These are phyloP conservation scores for Acleris literana DNA, from an alignment of 2,888 invertebrate species.

Conservation along the genomic window DNA sequence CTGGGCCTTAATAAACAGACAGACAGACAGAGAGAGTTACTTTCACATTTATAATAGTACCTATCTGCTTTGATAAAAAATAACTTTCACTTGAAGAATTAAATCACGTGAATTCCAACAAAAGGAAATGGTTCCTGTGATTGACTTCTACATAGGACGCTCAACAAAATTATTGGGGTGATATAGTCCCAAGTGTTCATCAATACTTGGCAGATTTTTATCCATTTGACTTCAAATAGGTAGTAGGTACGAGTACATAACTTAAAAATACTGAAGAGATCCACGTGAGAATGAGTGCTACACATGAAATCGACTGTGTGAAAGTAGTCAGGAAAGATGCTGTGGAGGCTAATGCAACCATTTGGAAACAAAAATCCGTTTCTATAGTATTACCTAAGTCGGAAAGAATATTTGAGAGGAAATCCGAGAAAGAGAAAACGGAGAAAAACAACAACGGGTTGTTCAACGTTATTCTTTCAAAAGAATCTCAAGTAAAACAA, in stretches of 20 bases:
- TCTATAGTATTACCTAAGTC: slow-evolving; percentile 69
- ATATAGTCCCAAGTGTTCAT: not conserved
- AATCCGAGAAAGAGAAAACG: slow-evolving; percentile 38
- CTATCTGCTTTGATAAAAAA: too few relatives aligned
- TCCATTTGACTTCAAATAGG: not conserved
- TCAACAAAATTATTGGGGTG: not conserved
- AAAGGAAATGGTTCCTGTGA: slow-evolving; percentile 20
- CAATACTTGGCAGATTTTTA: too few relatives aligned
- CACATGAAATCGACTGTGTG: slow-evolving; percentile 56
- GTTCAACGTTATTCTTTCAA: slow-evolving; percentile 52
- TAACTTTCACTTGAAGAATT: too few relatives aligned
- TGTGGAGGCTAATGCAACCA: slow-evolving; percentile 48
- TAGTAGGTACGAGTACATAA: too few relatives aligned
- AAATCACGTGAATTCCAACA: slow-evolving; percentile 14
- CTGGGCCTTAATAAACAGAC: too few relatives aligned
- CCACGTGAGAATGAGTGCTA: slow-evolving; percentile 52
- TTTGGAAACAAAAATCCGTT: slow-evolving; percentile 67
- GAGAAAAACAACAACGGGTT: slow-evolving; percentile 48
- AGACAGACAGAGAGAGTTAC: too few relatives aligned
- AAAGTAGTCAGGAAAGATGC: slow-evolving; percentile 61
- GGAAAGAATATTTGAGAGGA: slow-evolving; percentile 55
- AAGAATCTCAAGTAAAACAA: slow-evolving; percentile 31
- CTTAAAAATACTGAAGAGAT: slow-evolving; percentile 20
- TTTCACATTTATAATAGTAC: not conserved
- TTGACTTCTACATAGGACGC: slow-evolving; percentile 6